Conservation (phyloP, 2,888 invertebrate species). For the Volucella bombylans region DNA sequence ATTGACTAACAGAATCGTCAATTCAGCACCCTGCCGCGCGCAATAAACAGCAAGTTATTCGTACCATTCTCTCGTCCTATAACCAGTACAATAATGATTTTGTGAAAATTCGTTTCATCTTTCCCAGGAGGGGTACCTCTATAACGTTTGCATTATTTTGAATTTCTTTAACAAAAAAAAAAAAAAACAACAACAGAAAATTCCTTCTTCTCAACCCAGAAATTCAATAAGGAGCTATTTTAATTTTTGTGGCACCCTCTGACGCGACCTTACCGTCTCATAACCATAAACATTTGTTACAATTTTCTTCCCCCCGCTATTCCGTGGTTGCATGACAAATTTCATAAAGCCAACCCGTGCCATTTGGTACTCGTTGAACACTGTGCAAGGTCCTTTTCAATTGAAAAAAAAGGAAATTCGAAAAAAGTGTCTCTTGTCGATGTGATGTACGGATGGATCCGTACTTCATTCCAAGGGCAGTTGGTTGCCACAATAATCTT, state of each 20-base stretch:
- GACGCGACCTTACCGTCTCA: neutral
- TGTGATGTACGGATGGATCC: neutral
- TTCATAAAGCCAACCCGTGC: conserved; percentile 57
- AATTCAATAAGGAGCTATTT: conserved; percentile 41
- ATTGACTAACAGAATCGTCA: conserved; percentile 52
- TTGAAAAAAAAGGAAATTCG: neutral
- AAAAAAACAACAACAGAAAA: neutral
- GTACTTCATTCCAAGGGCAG: conserved; percentile 1
- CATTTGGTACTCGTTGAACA: conserved; percentile 12
- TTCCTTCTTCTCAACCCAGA: neutral
- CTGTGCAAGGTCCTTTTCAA: conserved; percentile 26
- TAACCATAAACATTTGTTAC: conserved; percentile 38
- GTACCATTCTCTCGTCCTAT: neutral
- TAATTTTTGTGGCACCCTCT: conserved; percentile 44
- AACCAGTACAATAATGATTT: neutral
- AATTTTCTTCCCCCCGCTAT: conserved; percentile 38
- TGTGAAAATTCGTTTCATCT: conserved; percentile 17
- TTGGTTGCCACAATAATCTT: conserved; percentile 34
- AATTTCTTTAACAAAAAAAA: neutral
- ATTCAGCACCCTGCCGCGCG: conserved; percentile 8
- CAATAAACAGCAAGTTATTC: conserved; percentile 20
- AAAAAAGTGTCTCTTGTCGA: too few relatives aligned
- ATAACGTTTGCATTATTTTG: conserved; percentile 32
- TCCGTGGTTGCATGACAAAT: conserved; percentile 62
- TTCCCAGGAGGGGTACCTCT: neutral